Evolutionary conservation across 2,113 vertebrate species (phyloP), one percentile per base, ranked within the genome.

Genomic region (Cyanistes caeruleus): DNA sequence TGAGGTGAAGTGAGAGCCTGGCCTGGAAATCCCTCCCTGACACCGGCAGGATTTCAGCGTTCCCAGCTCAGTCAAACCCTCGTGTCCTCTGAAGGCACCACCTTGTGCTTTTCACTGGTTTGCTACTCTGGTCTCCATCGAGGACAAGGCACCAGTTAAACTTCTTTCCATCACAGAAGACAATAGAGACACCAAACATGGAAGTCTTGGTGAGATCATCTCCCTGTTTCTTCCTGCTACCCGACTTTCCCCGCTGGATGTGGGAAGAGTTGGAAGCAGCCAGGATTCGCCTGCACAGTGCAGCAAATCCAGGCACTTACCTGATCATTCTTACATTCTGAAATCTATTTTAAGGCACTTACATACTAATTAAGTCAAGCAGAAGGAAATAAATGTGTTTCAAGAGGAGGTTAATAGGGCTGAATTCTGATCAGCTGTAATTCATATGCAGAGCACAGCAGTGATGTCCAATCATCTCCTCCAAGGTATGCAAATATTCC

Each of bases 401-500:
- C 39, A 60, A 87, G 89, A 72, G 53, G 84, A 92, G 81, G 80
- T 91, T 94, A 89, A 89, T 55, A 87, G 89, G 56, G 48, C 41
- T 79, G 93, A 49, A 37, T 91, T 87, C 41, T 81, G 31, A 84
- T 87, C 73, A 72, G 84, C 91, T 64, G 27, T 64, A 25, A 86
- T 96, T 95, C 69, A 7, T 63, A 87, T 89, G 84, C 89, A 87
- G 81, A 81, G 81, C 65, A 52, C 80, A 68, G 84, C 77, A 49
- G 64, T 21, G 65, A 69, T 90, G 91, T 75, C 91, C 93, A 94
- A n/a, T 78, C 83, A 77, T 35, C 87, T 89, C 2, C 89, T 78
- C 37, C 63, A 48, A 90, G 89, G 83, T 84, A 59, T 92, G 94
- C 93, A 95, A 84, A 91, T 95, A 78, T 43, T 90, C 72, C 48